Evolutionary conservation across 2,113 vertebrate genomes (phyloP).

Genomic region (Cynocephalus volans): DNA sequence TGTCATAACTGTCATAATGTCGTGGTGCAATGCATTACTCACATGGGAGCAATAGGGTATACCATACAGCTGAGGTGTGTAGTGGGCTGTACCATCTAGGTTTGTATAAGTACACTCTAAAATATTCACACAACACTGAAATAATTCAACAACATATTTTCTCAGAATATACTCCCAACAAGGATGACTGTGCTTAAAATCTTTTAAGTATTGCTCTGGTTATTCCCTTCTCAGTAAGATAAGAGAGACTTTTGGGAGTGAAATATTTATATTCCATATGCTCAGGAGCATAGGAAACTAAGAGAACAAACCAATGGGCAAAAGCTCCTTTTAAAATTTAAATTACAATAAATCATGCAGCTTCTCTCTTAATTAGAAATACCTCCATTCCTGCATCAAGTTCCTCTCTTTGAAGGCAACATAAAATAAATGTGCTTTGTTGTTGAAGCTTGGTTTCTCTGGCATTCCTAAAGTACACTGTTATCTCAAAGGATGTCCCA

Average conservation of each 20-base stretch:
- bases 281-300: not conserved
- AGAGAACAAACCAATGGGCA: not conserved
- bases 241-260: not conserved
- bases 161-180: no score
- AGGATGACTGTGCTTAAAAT: not conserved
- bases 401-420: not conserved
- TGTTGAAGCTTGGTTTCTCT: not conserved
- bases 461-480: not conserved
- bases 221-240: not conserved
- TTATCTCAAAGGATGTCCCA: not conserved
- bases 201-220: not conserved
- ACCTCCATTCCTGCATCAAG: not conserved
- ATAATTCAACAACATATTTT: no score
- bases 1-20: no score
- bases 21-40: no score
- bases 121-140: no score
- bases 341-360: not conserved
- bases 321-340: not conserved
- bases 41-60: no score
- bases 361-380: not conserved
- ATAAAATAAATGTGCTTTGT: not conserved
- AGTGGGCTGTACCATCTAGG: no score
- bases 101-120: no score
- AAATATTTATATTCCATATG: not conserved
- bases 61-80: no score